Percentiles rank a stretch among this genome's conserved stretches.
Conservation (phyloP, 2,797 vertebrate genomes). For the Siniperca scherzeri region DNA sequence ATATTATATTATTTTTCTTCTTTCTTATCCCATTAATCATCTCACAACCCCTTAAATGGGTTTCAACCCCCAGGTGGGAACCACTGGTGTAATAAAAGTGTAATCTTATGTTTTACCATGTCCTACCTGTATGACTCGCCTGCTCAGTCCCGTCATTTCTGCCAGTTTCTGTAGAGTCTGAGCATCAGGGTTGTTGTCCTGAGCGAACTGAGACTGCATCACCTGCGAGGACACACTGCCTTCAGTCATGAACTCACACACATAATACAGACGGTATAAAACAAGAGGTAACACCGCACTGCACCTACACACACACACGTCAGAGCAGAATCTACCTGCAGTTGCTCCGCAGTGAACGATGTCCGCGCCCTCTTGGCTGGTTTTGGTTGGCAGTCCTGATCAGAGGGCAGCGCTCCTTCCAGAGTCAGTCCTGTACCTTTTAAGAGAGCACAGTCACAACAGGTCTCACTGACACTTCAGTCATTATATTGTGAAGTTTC, state of each 20-base stretch:
- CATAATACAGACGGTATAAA: neutral
- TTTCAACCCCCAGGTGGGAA: neutral
- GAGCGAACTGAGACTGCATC: constrained; percentile 98
- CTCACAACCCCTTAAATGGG: neutral
- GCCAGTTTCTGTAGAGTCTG: constrained; percentile 98
- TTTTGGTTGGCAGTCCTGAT: constrained; percentile 98
- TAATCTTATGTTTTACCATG: neutral
- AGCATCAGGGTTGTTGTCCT: constrained; percentile 99
- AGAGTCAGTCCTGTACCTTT: constrained; percentile 96
- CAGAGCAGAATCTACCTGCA: constrained; percentile 87
- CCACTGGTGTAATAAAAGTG: neutral
- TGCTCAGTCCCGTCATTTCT: constrained; percentile 97
- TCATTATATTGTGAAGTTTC: constrained; percentile 4
- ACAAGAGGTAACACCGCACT: neutral
- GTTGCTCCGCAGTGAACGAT: constrained; percentile 96
- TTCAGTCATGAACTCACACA: constrained; percentile 21
- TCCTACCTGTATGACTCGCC: constrained; percentile 96
- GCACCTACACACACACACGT: neutral
- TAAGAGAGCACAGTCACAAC: constrained; percentile 27
- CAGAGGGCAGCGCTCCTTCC: constrained; percentile 97
- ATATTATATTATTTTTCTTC: neutral
- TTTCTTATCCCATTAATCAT: neutral
- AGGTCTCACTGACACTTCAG: neutral
- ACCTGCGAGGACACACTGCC: constrained; percentile 84
- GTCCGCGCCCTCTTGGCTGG: constrained; percentile 97